phyloP scores from a whole-genome alignment of 1,140 invertebrate genomes.

The Drosophila virilis region DNA sequence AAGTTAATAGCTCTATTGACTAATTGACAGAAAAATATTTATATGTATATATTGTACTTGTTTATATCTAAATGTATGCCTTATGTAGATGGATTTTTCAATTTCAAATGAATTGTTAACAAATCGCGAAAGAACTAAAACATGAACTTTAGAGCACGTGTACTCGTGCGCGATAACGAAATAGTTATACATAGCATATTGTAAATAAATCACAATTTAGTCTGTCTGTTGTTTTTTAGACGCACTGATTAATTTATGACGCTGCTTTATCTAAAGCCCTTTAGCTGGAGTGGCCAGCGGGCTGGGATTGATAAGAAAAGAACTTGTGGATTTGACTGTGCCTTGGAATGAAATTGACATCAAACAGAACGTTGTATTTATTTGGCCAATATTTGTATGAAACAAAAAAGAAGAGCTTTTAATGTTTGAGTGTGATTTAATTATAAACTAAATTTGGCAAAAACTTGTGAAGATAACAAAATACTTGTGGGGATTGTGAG shows the following conservation, averaged over 20 bases:
- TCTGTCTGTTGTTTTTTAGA: slow-evolving; percentile 33
- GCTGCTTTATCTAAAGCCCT: slow-evolving; percentile 13
- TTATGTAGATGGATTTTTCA: slow-evolving; percentile 37
- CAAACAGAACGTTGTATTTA: slow-evolving; percentile 54
- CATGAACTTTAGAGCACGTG: slow-evolving; percentile 34
- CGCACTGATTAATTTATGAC: slow-evolving; percentile 41
- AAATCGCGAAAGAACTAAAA: slow-evolving; percentile 38
- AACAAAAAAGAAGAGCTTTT: slow-evolving; percentile 23
- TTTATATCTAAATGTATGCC: slow-evolving; percentile 38
- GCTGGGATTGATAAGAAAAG: slow-evolving; percentile 60
- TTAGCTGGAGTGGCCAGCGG: neutral
- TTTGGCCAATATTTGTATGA: slow-evolving; percentile 30
- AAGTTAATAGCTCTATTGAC: slow-evolving; percentile 52
- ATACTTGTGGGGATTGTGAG: slow-evolving; percentile 48
- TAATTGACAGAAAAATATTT: slow-evolving; percentile 79
- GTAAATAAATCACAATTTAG: slow-evolving; percentile 66
- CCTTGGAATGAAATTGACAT: slow-evolving; percentile 43
- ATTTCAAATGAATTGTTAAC: slow-evolving; percentile 34
- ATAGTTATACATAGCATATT: slow-evolving; percentile 44
- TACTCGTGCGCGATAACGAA: slow-evolving; percentile 43
- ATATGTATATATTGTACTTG: slow-evolving; percentile 54
- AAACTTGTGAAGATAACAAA: slow-evolving; percentile 58
- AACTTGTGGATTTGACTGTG: slow-evolving; percentile 58
- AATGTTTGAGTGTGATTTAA: slow-evolving; percentile 51
- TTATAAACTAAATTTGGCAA: slow-evolving; percentile 49